Base-by-base conservation (phyloP, 2,888 invertebrate genomes). In the Rosalia funebris region DNA sequence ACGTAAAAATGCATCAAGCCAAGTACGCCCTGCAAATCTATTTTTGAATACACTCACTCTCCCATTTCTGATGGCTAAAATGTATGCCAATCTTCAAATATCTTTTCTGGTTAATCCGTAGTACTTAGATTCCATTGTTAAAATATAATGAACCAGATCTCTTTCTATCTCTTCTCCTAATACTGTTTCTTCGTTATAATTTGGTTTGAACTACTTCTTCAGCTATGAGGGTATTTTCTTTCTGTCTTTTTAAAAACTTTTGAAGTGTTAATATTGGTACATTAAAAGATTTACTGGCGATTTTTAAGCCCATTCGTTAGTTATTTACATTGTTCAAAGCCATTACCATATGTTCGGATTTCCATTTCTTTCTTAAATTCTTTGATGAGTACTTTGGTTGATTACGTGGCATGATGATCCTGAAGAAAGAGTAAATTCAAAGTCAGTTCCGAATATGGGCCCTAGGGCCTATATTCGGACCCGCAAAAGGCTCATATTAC, bases 1-100 rank as follows among this genome's bases (percentile, higher is more conserved):
- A 20, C 36, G 37, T 46, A 62, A 47, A 60, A 62, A 62, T 19
- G 11, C 46, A 11, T 62, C 47, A 20, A 62, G 19, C 62, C 59
- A 62, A 20, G 34, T 44, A 5, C 37, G 45, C 10, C 48, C 50
- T 11, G 62, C 62, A n/a, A 60, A 39, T 11, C 61, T 53, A 58
- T 44, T 53, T 39, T 45, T 59, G 19, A 61, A 61, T 1, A 25
- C 25, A 59, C 58, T 9, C 17, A 44, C 11, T 45, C 45, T 11
- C 19, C 34, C 20, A 53, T 58, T 74, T 47, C 37, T 56, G 19
- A 37, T 36, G 15, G 56, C 47, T 20, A 56, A 12, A 16, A 25
- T 52, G 37, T 37, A 37, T 12, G 37, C 37, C 37, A 37, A 5
- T 17, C 31, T 41, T 10, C 53, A 20, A 7, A 55, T n/a, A 31